These are phyloP conservation scores for Hoplostethus atlanticus DNA, from an alignment of 2,797 vertebrate species.

Conservation along the genomic window DNA sequence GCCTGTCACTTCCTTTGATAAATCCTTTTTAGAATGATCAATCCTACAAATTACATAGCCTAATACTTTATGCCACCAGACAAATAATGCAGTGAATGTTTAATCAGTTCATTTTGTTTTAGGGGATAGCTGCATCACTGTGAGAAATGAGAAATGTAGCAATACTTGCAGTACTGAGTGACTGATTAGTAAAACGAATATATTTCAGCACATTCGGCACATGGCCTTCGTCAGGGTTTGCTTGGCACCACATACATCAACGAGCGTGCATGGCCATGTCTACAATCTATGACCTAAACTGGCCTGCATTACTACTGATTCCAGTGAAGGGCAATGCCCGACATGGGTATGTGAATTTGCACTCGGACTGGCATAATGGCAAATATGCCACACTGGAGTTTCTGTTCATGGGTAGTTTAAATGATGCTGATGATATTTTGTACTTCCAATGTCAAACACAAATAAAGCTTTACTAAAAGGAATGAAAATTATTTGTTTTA, in stretches of 20 bases:
- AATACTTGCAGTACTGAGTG: slow-evolving; percentile 17
- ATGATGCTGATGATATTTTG: no score
- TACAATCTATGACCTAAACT: slow-evolving; percentile 5
- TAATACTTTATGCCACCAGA: slow-evolving; percentile 13
- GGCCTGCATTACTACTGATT: neutral
- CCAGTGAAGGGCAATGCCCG: neutral
- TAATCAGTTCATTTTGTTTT: slow-evolving; percentile 34
- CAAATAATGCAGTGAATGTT: slow-evolving; percentile 21
- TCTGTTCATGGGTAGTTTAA: no score
- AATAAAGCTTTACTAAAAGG: no score
- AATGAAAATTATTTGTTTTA: no score
- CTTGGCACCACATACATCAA: neutral
- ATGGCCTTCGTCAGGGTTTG: slow-evolving; percentile 19
- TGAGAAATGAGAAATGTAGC: slow-evolving; percentile 31
- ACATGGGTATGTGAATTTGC: neutral
- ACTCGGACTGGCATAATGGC: no score
- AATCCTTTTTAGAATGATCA: slow-evolving; percentile 29
- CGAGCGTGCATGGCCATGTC: neutral
- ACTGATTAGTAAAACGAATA: slow-evolving; percentile 28
- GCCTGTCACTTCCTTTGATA: slow-evolving; percentile 18
- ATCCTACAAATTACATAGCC: slow-evolving; percentile 27
- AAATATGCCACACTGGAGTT: no score
- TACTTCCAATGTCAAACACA: no score
- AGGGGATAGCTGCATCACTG: slow-evolving; percentile 16
- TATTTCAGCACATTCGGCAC: neutral